phyloP scores from a whole-genome alignment of 2,113 vertebrate genomes.

The Macrotus californicus region DNA sequence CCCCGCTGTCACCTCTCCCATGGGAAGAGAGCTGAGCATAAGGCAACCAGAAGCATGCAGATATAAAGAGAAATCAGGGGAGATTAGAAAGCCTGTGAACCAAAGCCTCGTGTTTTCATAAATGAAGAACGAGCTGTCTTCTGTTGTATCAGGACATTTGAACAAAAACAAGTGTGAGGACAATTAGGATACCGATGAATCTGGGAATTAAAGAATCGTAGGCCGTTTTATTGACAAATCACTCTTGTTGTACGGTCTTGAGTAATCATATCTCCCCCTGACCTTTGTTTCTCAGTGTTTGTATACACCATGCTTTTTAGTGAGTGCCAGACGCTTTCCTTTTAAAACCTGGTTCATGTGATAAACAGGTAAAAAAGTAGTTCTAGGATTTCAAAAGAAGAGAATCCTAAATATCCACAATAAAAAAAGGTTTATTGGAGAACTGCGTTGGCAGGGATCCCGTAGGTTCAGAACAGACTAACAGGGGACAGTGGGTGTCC shows the following conservation, averaged over 20 bases:
- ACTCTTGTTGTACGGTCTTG: neutral
- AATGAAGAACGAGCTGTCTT: neutral
- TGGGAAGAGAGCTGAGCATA: neutral
- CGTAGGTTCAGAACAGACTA: neutral
- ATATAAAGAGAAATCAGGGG: neutral
- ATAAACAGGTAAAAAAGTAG: neutral
- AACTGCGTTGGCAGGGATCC: neutral
- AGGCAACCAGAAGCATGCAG: neutral
- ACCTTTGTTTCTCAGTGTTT: neutral
- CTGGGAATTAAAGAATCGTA: neutral
- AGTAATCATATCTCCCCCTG: neutral
- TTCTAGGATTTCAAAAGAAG: neutral
- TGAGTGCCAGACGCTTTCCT: neutral
- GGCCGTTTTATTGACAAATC: neutral
- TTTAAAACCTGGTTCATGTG: neutral
- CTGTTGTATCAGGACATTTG: neutral
- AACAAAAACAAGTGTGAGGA: neutral
- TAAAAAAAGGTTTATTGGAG: neutral
- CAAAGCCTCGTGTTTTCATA: neutral
- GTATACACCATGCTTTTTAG: neutral
- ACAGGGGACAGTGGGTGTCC: neutral
- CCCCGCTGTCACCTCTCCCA: rapidly evolving
- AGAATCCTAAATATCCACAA: neutral
- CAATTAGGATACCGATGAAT: neutral
- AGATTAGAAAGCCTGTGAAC: neutral